Evolutionary conservation across 2,888 invertebrate genomes (phyloP), one percentile per base, ranked within the genome.

Genomic region (Fissipunctia ypsillon): DNA sequence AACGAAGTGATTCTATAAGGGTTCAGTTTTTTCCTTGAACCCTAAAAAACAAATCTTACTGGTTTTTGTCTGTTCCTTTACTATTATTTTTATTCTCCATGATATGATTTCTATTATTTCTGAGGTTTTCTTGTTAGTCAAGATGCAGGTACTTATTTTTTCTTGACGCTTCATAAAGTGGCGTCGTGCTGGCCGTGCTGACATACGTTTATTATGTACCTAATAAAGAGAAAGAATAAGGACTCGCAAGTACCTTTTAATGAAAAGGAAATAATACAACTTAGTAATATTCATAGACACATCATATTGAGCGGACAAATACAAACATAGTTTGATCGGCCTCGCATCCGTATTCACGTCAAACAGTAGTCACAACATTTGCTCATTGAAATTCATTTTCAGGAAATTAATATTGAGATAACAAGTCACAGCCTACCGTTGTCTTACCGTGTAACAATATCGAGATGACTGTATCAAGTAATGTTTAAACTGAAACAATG

Each of bases 391-490:
- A 91, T 88, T 85, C 87, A 88, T 86, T 87, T 85, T 54, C 92
- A 93, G 94, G 94, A 94, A 94, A 94, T 94, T 92, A 93, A 93
- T 86, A 86, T 80, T 70, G 84, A 87, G 93, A 94, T 93, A 94
- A 90, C 92, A 88, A 90, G 87, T 86, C 80, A 81, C 78, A 83
- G 89, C 88, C 84, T 80, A 69, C 76, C 76, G 87, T 83, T 89
- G 90, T 88, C 86, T 91, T 88, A 87, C 25, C 4, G 56, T 64
- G 78, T 31, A 57, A 76, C 50, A 43, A 45, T 69, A 73, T 54
- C 54, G 52, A 68, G 61, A 73, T 69, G 45, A 76, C 56, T 76
- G 31, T 45, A 67, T 22, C 22, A 54, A 61, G 31, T 56, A 54
- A 52, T 71, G 71, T 60, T 74, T 35, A 22, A 45, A 68, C 45